Evolutionary conservation across 1,140 invertebrate genomes (phyloP), one percentile per base, ranked within the genome.

Genomic region (Ditylenchus dipsaci): DNA sequence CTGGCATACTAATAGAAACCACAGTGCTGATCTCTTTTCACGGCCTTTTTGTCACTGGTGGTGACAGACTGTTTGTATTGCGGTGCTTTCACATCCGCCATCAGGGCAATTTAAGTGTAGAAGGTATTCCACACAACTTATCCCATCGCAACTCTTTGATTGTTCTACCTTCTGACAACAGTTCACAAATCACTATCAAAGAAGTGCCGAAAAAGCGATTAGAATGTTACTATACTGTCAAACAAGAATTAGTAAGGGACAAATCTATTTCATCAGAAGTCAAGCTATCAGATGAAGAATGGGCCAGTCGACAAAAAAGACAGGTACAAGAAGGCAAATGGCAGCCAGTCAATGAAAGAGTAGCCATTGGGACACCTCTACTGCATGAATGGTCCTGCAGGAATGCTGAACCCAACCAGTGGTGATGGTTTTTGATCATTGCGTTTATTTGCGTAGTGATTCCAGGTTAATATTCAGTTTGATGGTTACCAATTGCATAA

Each of bases 21-120:
- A 77, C 69, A 8, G 75, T 75, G 9, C 30, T 75, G 5, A 59
- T 75, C 23, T 77, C 74, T 17, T 75, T 75, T 47, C 73, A 77
- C 61, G 58, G 27, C 1, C 70, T 78, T 21, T 75, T 75, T 53
- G 76, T 75, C 8, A 75, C 74, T 0, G 69, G 23, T 15, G 76
- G 30, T 17, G 73, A 75, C 29, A 70, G 73, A 29, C 15, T 75
- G 15, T 75, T 74, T 30, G 47, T 73, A 5, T 42, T 75, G 19
- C 49, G 67, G 27, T 75, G 73, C 63, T 60, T 75, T n/a, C 75
- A 75, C 43, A 72, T 49, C 38, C 49, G 49, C 23, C 49, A 53
- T 7, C 49, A 21, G 49, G 33, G 33, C 33, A 53, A 53, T 53
- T 26, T 19, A 15, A 53, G 15, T 45, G 11, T 19, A 27, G 19